These are phyloP conservation scores for Dissostichus mawsoni DNA, from an alignment of 2,113 vertebrate genomes.

Conservation along the genomic window DNA sequence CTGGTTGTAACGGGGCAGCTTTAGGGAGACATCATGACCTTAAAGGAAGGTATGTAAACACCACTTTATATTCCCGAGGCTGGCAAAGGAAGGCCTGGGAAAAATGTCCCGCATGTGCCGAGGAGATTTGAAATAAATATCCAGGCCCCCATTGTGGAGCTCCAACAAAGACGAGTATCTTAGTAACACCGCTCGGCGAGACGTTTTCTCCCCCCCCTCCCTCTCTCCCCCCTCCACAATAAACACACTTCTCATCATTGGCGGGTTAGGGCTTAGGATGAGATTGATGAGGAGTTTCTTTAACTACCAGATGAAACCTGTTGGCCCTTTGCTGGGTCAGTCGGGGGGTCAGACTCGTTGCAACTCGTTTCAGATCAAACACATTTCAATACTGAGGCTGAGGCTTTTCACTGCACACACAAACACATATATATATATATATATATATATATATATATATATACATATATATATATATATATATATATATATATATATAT, in stretches of 20 bases:
- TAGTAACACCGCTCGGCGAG: slow-evolving; percentile 83
- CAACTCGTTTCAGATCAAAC: slow-evolving; percentile 81
- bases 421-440: too few relatives aligned
- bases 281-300: slow-evolving; percentile 86
- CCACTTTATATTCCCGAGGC: slow-evolving; percentile 82
- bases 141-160: slow-evolving; percentile 84
- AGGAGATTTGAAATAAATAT: slow-evolving; percentile 90
- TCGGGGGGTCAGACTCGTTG: slow-evolving; percentile 79
- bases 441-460: too few relatives aligned
- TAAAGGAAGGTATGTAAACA: slow-evolving; percentile 88
- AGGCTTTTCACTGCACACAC: slow-evolving; percentile 44
- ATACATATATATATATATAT: too few relatives aligned
- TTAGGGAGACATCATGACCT: slow-evolving; percentile 87
- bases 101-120: slow-evolving; percentile 85
- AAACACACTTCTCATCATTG: slow-evolving; percentile 83
- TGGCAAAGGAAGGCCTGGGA: slow-evolving; percentile 89
- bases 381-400: slow-evolving; percentile 71
- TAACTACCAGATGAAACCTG: slow-evolving; percentile 84
- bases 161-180: slow-evolving; percentile 87
- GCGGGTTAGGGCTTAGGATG: slow-evolving; percentile 79
- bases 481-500: too few relatives aligned
- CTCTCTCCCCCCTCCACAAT: slow-evolving; percentile 74
- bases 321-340: slow-evolving; percentile 81
- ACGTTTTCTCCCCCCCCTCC: slow-evolving; percentile 61
- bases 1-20: slow-evolving; percentile 80